Conservation (phyloP, 2,888 invertebrate genomes). For the Drosophila melanosoma region DNA sequence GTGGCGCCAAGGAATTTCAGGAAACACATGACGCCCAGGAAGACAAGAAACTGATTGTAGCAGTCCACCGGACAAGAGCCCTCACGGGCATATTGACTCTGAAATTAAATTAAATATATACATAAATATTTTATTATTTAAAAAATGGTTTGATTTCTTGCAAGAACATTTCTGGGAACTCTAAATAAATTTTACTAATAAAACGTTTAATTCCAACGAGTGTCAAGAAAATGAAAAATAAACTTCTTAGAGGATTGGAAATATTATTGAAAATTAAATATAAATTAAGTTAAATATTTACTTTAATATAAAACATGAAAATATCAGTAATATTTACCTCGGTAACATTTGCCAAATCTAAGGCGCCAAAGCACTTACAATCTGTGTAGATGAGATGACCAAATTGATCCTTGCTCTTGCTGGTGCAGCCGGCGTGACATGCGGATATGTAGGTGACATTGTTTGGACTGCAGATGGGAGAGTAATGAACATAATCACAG, state of each 20-base stretch:
- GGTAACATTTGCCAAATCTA: neutral
- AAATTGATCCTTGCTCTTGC: slow-evolving; percentile 40
- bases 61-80: slow-evolving; percentile 87
- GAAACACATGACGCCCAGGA: slow-evolving; percentile 86
- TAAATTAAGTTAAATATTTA: neutral
- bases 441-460: slow-evolving; percentile 90
- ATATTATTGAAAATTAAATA: no score
- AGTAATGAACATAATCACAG: slow-evolving; percentile 89
- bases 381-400: slow-evolving; percentile 52
- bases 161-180: neutral
- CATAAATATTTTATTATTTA: neutral
- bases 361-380: slow-evolving; percentile 55
- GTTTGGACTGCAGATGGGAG: slow-evolving; percentile 89
- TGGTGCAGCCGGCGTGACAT: slow-evolving; percentile 90
- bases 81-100: slow-evolving; percentile 52
- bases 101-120: neutral
- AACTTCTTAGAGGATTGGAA: neutral
- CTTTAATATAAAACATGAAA: neutral
- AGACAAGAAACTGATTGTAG: slow-evolving; percentile 86
- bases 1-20: slow-evolving; percentile 87
- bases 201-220: neutral
- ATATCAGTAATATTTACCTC: slow-evolving; percentile 27
- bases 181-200: neutral
- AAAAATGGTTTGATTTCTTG: neutral
- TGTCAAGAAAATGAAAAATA: neutral